These are phyloP conservation scores for Dryococelus australis DNA, from an alignment of 2,888 invertebrate species.

Conservation along the genomic window DNA sequence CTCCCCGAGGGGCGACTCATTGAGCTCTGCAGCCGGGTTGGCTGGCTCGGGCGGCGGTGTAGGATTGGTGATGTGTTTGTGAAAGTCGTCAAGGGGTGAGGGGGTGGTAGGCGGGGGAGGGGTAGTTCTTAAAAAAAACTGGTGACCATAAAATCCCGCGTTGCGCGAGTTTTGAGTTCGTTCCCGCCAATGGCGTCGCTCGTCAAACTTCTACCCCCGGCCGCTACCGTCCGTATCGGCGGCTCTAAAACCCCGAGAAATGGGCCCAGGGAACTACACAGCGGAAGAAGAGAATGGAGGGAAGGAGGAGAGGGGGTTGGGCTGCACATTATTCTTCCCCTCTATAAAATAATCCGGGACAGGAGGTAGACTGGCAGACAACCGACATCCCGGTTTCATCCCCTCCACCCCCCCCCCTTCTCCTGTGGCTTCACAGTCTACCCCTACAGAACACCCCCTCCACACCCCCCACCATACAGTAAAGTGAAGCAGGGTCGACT, in stretches of 20 bases:
- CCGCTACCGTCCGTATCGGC: neutral
- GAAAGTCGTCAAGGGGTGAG: neutral
- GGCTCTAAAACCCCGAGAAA: neutral
- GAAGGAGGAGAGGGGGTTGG: neutral
- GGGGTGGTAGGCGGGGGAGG: neutral
- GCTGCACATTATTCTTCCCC: slow-evolving; percentile 25
- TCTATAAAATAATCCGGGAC: slow-evolving; percentile 25
- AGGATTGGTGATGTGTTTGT: no score
- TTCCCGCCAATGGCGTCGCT: slow-evolving; percentile 19
- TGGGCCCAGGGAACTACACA: neutral
- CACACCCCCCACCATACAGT: no score
- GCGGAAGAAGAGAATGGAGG: neutral
- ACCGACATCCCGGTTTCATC: neutral
- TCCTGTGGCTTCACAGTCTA: neutral
- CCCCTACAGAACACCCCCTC: neutral
- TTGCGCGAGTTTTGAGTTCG: slow-evolving; percentile 21
- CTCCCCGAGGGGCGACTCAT: neutral
- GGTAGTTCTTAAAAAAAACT: slow-evolving; percentile 3
- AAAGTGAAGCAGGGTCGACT: slow-evolving; percentile 23
- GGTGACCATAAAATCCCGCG: neutral
- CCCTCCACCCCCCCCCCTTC: neutral
- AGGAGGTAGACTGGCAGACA: slow-evolving; percentile 25
- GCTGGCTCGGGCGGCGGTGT: no score
- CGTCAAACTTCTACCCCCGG: neutral
- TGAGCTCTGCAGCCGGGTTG: neutral